Percentiles rank a stretch among this genome's conserved stretches.
Conservation (phyloP, 2,888 invertebrate genomes). For the Hirtodrosophila confusa region DNA sequence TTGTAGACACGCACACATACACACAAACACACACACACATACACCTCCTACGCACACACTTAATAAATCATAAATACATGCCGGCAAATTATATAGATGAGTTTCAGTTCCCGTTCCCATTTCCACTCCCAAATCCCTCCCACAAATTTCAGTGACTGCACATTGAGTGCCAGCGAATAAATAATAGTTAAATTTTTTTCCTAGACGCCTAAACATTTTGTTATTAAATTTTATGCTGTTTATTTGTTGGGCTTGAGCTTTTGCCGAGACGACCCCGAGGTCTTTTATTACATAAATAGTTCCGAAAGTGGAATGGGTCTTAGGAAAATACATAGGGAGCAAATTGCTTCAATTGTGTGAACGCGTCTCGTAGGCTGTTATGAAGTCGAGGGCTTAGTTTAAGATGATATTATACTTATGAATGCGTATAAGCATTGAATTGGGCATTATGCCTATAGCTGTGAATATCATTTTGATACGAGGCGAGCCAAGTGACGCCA, state of each 20-base stretch:
- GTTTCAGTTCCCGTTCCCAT: conserved; percentile 38
- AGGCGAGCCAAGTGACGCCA: conserved; percentile 29
- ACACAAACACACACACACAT: conserved; percentile 27
- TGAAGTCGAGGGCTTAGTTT: conserved; percentile 54
- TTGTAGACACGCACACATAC: conserved; percentile 60
- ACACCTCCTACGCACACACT: conserved; percentile 58
- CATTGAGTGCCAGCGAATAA: conserved; percentile 62
- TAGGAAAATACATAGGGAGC: conserved; percentile 26
- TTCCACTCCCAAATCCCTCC: conserved; percentile 13
- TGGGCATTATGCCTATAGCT: conserved; percentile 23
- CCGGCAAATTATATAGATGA: conserved; percentile 75
- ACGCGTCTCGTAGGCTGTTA: conserved; percentile 6
- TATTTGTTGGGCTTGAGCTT: conserved; percentile 48
- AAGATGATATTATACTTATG: conserved; percentile 47
- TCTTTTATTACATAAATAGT: conserved; percentile 47
- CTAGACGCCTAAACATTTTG: conserved; percentile 65
- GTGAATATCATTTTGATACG: conserved; percentile 19
- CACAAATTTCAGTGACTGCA: conserved; percentile 39
- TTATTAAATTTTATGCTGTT: conserved; percentile 77
- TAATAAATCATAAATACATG: conserved; percentile 79
- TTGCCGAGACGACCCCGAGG: conserved; percentile 33
- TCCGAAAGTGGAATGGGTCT: conserved; percentile 20
- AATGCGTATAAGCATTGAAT: conserved; percentile 23
- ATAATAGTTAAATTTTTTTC: conserved; percentile 74
- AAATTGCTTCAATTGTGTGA: conserved; percentile 70